Base-by-base conservation (phyloP, 2,888 invertebrate genomes). In the Phymatocera aterrima region DNA sequence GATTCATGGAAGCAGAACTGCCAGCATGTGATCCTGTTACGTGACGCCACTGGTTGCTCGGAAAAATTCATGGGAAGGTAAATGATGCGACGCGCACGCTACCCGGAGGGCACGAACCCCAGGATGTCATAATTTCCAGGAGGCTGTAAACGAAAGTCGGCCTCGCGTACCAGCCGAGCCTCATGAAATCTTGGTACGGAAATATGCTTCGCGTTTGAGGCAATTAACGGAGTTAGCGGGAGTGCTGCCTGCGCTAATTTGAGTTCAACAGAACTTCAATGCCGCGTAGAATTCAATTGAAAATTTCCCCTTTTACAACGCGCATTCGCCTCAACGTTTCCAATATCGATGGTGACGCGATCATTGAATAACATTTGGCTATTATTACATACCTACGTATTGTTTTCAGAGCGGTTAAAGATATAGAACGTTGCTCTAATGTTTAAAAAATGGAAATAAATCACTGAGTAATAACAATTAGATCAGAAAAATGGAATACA, bases 141-240 rank as follows among this genome's bases (percentile, higher is more conserved):
- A 84, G 78, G 81, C 83, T 77, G 80, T 80, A 60, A 74, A 34
- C 77, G 65, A 77, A 43, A 57, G 48, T 75, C 68, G 78, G 80
- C 80, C 80, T 82, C 77, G 65, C 77, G 77, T 57, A 87, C 85
- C 85, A 87, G 80, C 83, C 60, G 15, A 15, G 37, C 77, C 37
- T 77, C 83, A 84, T 89, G 85, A 79, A 79, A 54, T 82, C 89
- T 86, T 88, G 87, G 84, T 89, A 84, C 85, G 85, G 88, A 89
- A 89, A 89, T 89, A 89, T 89, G 88, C 88, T 88, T 85, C 84
- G 83, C 88, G 88, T 89, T 89, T 89, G 88, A 89, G 87, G 88
- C 88, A 89, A 89, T 89, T 89, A 89, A 84, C 83, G 78, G 83
- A 82, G 87, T 87, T 87, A 88, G 82, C 83, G 78, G 79, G 81